Evolutionary conservation across 2,888 invertebrate species (phyloP), one percentile per base, ranked within the genome.

Genomic region (Protonemura montana): DNA sequence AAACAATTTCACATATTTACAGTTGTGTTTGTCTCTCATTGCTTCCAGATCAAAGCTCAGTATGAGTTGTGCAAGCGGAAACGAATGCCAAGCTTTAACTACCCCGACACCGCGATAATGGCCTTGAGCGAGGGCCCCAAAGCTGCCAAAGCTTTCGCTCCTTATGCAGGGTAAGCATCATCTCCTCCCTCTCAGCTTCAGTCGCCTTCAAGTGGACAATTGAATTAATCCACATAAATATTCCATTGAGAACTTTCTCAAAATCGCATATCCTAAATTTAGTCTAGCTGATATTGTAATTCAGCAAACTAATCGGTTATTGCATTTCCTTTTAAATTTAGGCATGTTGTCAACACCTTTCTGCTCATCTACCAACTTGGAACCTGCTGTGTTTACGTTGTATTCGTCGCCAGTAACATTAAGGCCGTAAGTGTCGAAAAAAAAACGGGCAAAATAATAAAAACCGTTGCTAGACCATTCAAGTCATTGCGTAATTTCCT

Each of bases 361-460:
- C 92, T 97, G 1, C 91, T 98, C 88, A 93, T 98, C 86, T 99
- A 98, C 89, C 99, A 99, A 91, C 93, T 99, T 89, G 99, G 99
- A 82, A 97, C 98, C 84, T 98, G 99, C 91, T 98, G 98, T 91
- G 98, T 99, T 0, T 99, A 99, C 91, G 96, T 98, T 28, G 97
- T 99, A 0, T 99, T 99, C 91, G 97, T 99, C 84, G 94, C 98
- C 0, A 95, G 95, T 87, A 98, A 97, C 91, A 93, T 98, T n/a
- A 93, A 95, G 90, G 92, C 92, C 89, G 95, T 97, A 85, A 85
- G 86, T 84, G 2, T 59, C 59, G 59, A 10, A 59, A 21, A 59
- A 41, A 41, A 41, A 41, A 41, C 13, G 13, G 13, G 6, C 6
- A 7, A 77, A 77, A 7, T 77, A n/a, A n/a, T 25, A n/a, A 77